Percentiles rank a stretch among this genome's conserved stretches.
phyloP scores from a whole-genome alignment of 2,113 vertebrate species.

The Ceyx melanurus region DNA sequence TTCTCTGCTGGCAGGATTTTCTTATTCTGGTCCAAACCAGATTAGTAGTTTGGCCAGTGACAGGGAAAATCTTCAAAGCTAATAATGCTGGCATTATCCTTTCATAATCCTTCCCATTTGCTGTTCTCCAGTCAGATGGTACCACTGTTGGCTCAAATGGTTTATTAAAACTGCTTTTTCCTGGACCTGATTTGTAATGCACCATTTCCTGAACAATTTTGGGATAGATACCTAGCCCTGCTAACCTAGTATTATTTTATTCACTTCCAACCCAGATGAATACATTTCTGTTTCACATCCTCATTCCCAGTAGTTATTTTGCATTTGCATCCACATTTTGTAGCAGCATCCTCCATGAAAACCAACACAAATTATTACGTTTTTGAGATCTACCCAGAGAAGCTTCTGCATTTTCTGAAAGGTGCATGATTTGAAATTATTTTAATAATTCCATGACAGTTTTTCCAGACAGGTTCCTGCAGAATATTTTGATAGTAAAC shows the following conservation, averaged over 20 bases:
- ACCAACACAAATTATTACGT: background rate
- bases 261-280: background rate
- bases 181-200: background rate
- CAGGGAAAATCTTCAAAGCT: constrained; percentile 10
- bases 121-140: constrained; percentile 18
- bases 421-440: background rate
- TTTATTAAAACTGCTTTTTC: constrained; percentile 18
- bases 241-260: background rate
- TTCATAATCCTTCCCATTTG: constrained; percentile 16
- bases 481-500: background rate
- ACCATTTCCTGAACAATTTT: background rate
- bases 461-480: background rate
- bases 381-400: background rate
- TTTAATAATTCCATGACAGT: background rate
- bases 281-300: background rate
- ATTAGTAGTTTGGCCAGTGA: constrained; percentile 17
- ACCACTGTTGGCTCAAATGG: background rate
- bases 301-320: background rate
- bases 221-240: background rate
- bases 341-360: background rate
- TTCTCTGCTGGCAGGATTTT: background rate
- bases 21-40: background rate
- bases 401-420: background rate
- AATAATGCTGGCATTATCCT: constrained; percentile 22
- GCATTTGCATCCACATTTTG: background rate